Evolutionary conservation across 2,113 vertebrate genomes (phyloP), one percentile per base, ranked within the genome.

Genomic region (Corydoras maculifer): DNA sequence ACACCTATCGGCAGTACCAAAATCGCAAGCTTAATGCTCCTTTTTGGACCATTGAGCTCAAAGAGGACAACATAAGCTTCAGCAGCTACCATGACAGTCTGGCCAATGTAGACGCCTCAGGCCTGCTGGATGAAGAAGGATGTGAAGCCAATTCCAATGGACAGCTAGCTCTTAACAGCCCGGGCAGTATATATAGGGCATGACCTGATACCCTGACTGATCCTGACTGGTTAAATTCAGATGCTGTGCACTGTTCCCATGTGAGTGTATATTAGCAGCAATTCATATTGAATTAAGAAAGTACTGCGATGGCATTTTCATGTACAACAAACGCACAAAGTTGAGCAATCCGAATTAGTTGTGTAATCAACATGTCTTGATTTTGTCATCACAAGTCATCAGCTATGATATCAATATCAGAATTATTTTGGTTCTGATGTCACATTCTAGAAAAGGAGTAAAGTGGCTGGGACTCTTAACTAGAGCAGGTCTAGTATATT

Each of bases 1-100:
- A 93, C 71, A 89, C 85, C 80, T 93, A 94, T 80, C 87, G 92
- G 8, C 92, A 93, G 70, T 94, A 93, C 78, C 91, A 91, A 68
- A 94, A 91, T 83, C 76, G 92, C 74, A 94, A 93, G 76, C 88
- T 94, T 0, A 94, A 92, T 0, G 93, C 92, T 60, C 92, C 93
- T 4, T 94, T 94, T 77, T 94, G 93, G 93, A 94, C 92, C 85
- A 94, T 94, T 68, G 92, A 94, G 69, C 91, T 94, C 62, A 94
- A 94, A 67, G 93, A 94, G 81, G 93, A 94, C 83, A 94, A 94
- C 82, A 93, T 94, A 80, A 94, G 92, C 65, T 93, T 94, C 74
- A 93, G 90, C 86, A 94, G 93, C 82, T 94, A 94, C 85, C 93
- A 94, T 0, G 92, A 94, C 84, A 93, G 92, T 88, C 90, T 94